Base-by-base conservation (phyloP, 2,113 vertebrate species). In the Varanus komodoensis region DNA sequence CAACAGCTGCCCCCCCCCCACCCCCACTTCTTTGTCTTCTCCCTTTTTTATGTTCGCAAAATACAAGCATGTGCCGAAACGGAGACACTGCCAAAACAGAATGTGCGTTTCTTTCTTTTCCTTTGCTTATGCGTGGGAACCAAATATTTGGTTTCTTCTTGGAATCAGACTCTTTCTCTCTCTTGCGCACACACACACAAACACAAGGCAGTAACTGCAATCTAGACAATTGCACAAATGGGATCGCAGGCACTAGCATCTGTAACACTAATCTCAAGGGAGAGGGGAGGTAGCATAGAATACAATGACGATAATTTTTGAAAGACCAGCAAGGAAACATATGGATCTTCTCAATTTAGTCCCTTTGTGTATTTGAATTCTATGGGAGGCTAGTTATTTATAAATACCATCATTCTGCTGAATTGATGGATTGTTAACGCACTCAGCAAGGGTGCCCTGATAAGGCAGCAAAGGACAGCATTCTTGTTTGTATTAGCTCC, bases 311-410 rank as follows among this genome's bases (percentile, higher is more conserved):
- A 44, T 44, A 44, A 19, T 27, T 25, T 32, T 8, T 8, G 32
- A 48, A n/a, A 54, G 25, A 25, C 25, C 14, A 32, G 34, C 50
- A 75, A 87, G 44, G 50, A 83, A 85, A 74, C 82, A 69, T 67
- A 80, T 73, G 67, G 82, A 52, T 80, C 29, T 19, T 61, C 23
- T 91, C 90, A 79, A 25, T 54, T 6, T 21, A 15, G 23, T 32
- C 67, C 25, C 38, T 85, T 79, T 77, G 57, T 68, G 68, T 86
- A 87, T 34, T 79, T 50, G 71, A 64, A 38, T 61, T 73, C 48
- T 79, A 57, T 32, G 52, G 48, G 74, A 79, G 61, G 52, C 48
- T 54, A n/a, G 6, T 64, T 82, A 77, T 82, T 88, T 91, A 64
- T 91, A 80, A 84, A 85, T 80, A 21, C 38, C 3, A 64, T 48